Base-by-base conservation (phyloP, 2,888 invertebrate genomes). In the Arctia plantaginis region DNA sequence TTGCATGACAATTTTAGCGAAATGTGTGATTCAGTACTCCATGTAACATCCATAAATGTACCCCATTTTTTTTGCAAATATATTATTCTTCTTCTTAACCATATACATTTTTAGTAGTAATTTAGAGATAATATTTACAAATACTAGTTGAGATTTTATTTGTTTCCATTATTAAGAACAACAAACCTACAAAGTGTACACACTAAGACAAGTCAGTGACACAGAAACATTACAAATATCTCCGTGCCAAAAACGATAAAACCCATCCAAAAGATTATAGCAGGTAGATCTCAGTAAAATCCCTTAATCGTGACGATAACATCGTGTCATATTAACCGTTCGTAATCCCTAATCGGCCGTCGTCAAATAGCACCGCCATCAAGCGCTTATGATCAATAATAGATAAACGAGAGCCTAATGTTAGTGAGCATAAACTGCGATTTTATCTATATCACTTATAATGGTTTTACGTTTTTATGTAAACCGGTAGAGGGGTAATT, bases 401-500 rank as follows among this genome's bases (percentile, higher is more conserved):
- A 86, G 84, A 83, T 86, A 83, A 80, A 80, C 77, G 79, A 75
- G 66, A 67, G 71, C 68, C 75, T 79, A 80, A 82, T 85, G 79
- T 74, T 67, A 62, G 51, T 18, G 59, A n/a, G 20, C 27, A 72
- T 83, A 80, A 80, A 81, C 71, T 68, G 64, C 55, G 76, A 76
- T 77, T 66, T 69, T 79, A 81, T 81, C 74, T 59, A 10, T 64
- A 30, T 27, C 59, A 30, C 47, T 20, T 44, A 23, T 59, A 27
- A 35, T 27, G 20, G 41, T 62, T 69, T 59, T 59, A 71, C 64
- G 33, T 64, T 71, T 68, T 44, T 65, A 30, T 41, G 20, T 64
- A 30, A 47, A 59, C 51, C 12, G 68, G 51, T 68, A 13, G 13
- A n/a, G 1, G 3, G 23, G 0, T 39, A 12, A n/a, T 13, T 39